Evolutionary conservation across 2,113 vertebrate species (phyloP).

Genomic region (Grammomys dolichurus): DNA sequence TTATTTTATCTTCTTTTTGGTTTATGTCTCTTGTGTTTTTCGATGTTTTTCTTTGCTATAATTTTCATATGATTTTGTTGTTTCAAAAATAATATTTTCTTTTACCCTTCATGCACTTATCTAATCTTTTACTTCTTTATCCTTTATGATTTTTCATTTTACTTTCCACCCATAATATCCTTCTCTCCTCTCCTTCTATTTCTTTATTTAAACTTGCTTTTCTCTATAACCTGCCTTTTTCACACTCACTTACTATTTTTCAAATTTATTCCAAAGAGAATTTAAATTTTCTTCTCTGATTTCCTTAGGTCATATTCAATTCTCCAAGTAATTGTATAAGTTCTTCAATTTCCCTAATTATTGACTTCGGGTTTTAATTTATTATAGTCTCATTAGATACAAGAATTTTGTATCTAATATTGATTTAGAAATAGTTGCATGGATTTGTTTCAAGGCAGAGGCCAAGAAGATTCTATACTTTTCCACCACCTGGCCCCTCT

Average conservation of each 20-base stretch:
- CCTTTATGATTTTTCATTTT: neutral
- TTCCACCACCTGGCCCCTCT: no score
- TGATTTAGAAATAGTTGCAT: neutral
- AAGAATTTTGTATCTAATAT: neutral
- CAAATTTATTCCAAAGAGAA: neutral
- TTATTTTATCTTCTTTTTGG: neutral
- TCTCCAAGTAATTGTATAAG: neutral
- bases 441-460: no score
- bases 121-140: neutral
- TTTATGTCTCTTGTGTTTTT: neutral
- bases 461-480: no score
- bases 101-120: neutral
- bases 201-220: neutral
- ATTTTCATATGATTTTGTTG: neutral
- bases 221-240: neutral
- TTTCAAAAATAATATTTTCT: neutral
- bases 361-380: neutral
- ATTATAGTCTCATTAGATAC: neutral
- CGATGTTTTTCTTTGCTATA: neutral
- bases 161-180: neutral
- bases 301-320: neutral
- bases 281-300: neutral
- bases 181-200: no score
- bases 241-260: neutral
- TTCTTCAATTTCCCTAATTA: neutral